Evolutionary conservation across 1,140 invertebrate species (phyloP), one percentile per base, ranked within the genome.

Genomic region (Psilanteris sp.): DNA sequence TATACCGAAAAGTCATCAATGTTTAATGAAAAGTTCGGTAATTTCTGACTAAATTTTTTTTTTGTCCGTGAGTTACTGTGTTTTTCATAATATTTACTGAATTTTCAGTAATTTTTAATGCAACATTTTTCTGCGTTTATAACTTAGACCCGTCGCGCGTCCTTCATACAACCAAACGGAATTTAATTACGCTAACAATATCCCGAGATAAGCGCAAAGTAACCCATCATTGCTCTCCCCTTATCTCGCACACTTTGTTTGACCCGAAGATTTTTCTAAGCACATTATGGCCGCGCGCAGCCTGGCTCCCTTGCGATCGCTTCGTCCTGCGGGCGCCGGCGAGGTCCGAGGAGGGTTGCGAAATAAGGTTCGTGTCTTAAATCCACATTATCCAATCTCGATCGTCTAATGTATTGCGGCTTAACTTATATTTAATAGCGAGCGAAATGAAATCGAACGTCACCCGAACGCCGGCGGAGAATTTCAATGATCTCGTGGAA

Each of bases 221-320:
- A 57, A 43, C 39, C 37, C 26, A 39, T 34, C 26, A 34, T 43
- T 36, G 16, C 6, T 61, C 10, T 16, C n/a, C 41, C 39, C 36
- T 46, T 44, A 61, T 61, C 39, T 61, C n/a, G n/a, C 13, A 29
- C 27, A 16, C 27, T 44, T 46, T 36, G 55, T 46, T 61, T 61
- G 55, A 46, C 31, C 55, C 7, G 4, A 32, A 46, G 55, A 61
- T 61, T 61, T 61, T 43, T 61, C 55, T 61, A 61, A 61, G 55
- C 27, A 37, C 55, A 46, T 61, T 61, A 55, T n/a, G n/a, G n/a
- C n/a, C n/a, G n/a, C n/a, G n/a, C n/a, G n/a, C n/a, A n/a, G n/a
- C n/a, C n/a, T n/a, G n/a, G n/a, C n/a, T n/a, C 50, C 50, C 34
- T 36, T 27, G 39, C 20, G 29, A n/a, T 27, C 20, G 24, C 2